These are phyloP conservation scores for Chelonus formosanus DNA, from an alignment of 2,888 invertebrate species.

Conservation along the genomic window DNA sequence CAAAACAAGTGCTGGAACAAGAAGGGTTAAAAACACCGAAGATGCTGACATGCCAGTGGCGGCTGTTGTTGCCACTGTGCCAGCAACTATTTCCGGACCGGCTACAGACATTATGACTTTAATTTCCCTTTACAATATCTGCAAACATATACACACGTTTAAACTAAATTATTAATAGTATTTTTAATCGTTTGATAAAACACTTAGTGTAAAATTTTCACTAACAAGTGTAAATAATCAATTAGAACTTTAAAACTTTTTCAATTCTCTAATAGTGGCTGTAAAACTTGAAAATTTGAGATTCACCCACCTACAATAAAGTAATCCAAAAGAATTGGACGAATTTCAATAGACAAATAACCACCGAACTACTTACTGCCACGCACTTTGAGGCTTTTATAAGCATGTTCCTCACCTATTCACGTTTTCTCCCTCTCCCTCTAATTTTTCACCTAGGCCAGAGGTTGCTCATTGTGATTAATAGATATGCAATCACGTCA, in stretches of 20 bases:
- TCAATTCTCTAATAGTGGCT: too few relatives aligned
- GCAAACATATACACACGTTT: conserved; percentile 17
- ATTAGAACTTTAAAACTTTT: too few relatives aligned
- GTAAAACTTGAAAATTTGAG: not conserved
- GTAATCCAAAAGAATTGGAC: conserved; percentile 40
- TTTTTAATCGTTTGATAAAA: not conserved
- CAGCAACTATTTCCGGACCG: conserved; percentile 59
- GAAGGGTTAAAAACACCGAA: conserved; percentile 76
- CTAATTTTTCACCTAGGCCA: conserved; percentile 20
- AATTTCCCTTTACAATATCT: conserved; percentile 15
- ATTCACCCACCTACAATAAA: conserved; percentile 45
- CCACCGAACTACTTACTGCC: conserved; percentile 54
- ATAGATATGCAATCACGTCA: conserved; percentile 8
- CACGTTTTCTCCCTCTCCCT: conserved; percentile 27
- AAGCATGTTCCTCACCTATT: conserved; percentile 44
- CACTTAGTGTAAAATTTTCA: too few relatives aligned
- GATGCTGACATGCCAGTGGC: conserved; percentile 71
- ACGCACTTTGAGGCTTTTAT: conserved; percentile 55
- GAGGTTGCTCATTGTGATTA: conserved; percentile 21
- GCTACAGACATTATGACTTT: conserved; percentile 55
- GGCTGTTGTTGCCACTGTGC: conserved; percentile 53
- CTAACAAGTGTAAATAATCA: too few relatives aligned
- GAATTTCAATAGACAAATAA: conserved; percentile 52
- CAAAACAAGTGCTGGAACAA: conserved; percentile 75
- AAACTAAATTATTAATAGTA: not conserved